Conservation (phyloP, 2,113 vertebrate species). For the Gobio gobio region DNA sequence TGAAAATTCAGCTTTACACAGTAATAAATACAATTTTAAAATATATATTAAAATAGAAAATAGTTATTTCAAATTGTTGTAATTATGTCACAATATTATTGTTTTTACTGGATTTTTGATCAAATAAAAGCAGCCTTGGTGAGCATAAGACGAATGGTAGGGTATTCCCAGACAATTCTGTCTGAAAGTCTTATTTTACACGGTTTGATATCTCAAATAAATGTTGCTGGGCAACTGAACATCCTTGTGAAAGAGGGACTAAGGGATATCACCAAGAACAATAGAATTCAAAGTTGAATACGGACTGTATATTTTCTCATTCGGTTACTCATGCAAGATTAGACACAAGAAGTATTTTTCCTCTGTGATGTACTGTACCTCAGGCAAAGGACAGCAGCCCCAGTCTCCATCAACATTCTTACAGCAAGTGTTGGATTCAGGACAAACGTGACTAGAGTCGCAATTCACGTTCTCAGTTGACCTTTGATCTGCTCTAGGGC, state of each 20-base stretch:
- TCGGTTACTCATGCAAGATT: constrained; percentile 26
- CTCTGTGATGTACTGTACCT: constrained; percentile 38
- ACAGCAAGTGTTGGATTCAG: constrained; percentile 76
- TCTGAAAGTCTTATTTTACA: too few species aligned
- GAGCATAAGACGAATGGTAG: not conserved
- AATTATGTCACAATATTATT: not conserved
- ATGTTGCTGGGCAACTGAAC: not conserved
- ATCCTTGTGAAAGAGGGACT: not conserved
- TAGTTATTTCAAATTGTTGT: not conserved
- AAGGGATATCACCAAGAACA: not conserved
- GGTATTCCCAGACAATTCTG: not conserved
- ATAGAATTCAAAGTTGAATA: constrained; percentile 42
- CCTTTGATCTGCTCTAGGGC: not conserved
- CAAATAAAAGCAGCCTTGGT: not conserved
- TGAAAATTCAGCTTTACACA: not conserved
- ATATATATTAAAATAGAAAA: not conserved
- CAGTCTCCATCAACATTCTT: constrained; percentile 53
- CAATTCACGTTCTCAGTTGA: constrained; percentile 50
- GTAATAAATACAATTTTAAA: not conserved
- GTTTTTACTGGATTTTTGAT: not conserved
- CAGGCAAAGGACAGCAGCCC: constrained; percentile 69
- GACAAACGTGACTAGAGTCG: constrained; percentile 68
- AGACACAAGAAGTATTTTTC: not conserved
- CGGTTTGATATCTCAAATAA: not conserved
- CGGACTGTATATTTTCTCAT: not conserved